Evolutionary conservation across 1,140 invertebrate genomes (phyloP).

Genomic region (Zaprionus lachaisei): DNA sequence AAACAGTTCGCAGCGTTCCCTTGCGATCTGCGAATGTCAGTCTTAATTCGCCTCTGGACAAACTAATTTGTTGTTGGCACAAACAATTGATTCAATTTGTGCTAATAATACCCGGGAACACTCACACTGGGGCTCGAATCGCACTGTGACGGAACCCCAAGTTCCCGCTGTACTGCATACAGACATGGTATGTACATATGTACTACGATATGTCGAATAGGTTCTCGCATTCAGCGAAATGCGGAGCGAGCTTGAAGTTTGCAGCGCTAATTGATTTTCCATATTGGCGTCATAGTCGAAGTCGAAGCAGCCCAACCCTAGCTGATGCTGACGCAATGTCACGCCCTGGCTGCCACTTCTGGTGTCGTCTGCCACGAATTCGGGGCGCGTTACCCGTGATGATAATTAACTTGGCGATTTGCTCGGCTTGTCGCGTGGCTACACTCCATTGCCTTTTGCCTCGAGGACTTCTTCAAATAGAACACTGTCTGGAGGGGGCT

Average conservation of each 20-base stretch:
- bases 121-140: background rate
- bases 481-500: background rate
- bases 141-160: background rate
- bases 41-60: conserved; percentile 46
- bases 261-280: conserved; percentile 28
- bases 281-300: conserved; percentile 26
- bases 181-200: background rate
- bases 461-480: conserved; percentile 14
- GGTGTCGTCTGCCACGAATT: conserved; percentile 52
- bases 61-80: conserved; percentile 56
- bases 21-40: conserved; percentile 30
- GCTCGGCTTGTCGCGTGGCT: conserved; percentile 64
- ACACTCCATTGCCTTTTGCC: conserved; percentile 60
- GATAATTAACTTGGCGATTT: conserved; percentile 70
- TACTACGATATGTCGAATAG: no score
- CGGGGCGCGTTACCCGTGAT: conserved; percentile 60
- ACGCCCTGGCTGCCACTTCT: conserved; percentile 61
- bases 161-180: background rate
- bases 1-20: background rate
- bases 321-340: conserved; percentile 42
- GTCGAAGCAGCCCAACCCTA: background rate
- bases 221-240: background rate
- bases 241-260: conserved; percentile 12
- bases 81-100: conserved; percentile 79
- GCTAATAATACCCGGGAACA: conserved; percentile 53